Conservation (phyloP, 1,140 invertebrate genomes). For the Lasaia peninsularis region DNA sequence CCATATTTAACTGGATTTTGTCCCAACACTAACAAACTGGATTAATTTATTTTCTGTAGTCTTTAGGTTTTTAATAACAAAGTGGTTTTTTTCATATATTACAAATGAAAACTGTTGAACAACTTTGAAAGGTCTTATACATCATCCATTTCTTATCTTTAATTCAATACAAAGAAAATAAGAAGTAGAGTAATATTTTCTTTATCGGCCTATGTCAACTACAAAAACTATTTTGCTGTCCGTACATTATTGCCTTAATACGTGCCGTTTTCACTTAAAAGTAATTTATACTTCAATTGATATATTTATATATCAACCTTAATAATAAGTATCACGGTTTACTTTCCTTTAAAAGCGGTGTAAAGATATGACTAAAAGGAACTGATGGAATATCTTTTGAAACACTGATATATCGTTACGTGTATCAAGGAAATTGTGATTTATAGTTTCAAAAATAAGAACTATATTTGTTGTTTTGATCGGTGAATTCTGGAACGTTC, state of each 20-base stretch:
- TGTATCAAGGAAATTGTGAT: constrained; percentile 7
- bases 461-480: constrained; percentile 1
- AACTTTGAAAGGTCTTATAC: neutral
- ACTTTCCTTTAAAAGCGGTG: neutral
- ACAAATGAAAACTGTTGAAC: neutral
- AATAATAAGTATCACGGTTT: neutral
- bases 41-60: no score
- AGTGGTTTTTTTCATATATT: neutral
- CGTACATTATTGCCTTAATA: constrained; percentile 15
- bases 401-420: constrained; percentile 16
- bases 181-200: neutral
- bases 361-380: constrained; percentile 12
- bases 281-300: neutral
- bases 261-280: constrained; percentile 3
- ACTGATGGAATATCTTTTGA: constrained; percentile 17
- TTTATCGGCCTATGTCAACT: constrained; percentile 11
- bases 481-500: constrained; percentile 2
- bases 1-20: no score
- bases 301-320: constrained; percentile 7
- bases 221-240: constrained; percentile 19
- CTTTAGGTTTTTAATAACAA: no score
- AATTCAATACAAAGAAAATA: constrained; percentile 3
- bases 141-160: neutral
- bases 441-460: constrained; percentile 5
- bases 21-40: no score